These are phyloP conservation scores for Hemitrygon akajei DNA, from an alignment of 2,797 vertebrate species.

Conservation along the genomic window DNA sequence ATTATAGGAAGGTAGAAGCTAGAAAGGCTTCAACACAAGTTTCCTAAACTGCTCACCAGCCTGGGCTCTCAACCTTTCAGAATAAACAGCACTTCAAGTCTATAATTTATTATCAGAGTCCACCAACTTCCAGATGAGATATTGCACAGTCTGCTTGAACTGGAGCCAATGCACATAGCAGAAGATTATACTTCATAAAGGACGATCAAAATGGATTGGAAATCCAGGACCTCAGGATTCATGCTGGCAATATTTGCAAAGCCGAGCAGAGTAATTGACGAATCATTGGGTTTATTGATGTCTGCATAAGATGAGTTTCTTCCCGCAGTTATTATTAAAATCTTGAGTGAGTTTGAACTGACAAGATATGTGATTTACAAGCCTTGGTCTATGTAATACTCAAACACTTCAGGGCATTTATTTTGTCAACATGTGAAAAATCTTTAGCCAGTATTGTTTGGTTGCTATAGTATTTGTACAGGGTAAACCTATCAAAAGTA, in stretches of 20 bases:
- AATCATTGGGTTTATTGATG: slow-evolving; percentile 7
- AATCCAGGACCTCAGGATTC: not conserved
- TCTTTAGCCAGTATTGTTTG: not conserved
- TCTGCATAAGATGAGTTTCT: not conserved
- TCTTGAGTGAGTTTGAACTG: slow-evolving; percentile 15
- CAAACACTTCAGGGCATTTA: not conserved
- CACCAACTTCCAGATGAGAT: not conserved
- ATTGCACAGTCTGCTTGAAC: not conserved
- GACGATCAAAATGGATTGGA: not conserved
- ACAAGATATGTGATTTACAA: not conserved
- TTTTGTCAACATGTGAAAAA: not conserved
- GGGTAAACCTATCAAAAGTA: not conserved
- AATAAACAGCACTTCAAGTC: not conserved
- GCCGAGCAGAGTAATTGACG: slow-evolving; percentile 8
- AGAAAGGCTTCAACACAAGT: not conserved
- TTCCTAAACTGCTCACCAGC: not conserved
- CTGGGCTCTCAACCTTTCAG: not conserved
- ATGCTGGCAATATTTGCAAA: slow-evolving; percentile 4
- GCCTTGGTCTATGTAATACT: not conserved
- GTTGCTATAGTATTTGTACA: not conserved
- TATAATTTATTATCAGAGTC: slow-evolving; percentile 26
- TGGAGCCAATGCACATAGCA: not conserved
- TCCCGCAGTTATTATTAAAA: slow-evolving; percentile 3
- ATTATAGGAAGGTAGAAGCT: not conserved
- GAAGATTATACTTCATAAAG: not conserved